Evolutionary conservation across 2,888 invertebrate genomes (phyloP).

Genomic region (Ephialtes manifestator): DNA sequence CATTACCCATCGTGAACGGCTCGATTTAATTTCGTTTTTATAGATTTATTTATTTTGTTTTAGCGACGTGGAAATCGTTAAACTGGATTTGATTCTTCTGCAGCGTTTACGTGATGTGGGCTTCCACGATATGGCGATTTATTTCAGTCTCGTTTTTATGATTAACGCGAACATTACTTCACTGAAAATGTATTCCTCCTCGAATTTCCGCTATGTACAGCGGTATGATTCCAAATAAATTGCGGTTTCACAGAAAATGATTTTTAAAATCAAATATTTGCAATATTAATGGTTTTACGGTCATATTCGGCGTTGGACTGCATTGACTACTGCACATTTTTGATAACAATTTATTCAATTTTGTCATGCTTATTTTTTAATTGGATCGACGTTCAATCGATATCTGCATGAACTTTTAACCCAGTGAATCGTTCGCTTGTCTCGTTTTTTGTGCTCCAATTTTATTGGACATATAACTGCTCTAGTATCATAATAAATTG

Average conservation of each 20-base stretch:
- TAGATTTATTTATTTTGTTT: slow-evolving; percentile 1
- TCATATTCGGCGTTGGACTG: neutral
- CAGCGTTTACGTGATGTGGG: neutral
- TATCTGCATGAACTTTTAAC: neutral
- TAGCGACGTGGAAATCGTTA: neutral
- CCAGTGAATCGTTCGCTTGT: neutral
- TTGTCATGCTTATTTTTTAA: neutral
- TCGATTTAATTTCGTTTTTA: neutral
- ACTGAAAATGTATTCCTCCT: neutral
- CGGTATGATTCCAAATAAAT: neutral
- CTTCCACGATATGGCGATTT: neutral
- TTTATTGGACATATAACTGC: neutral
- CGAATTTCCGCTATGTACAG: neutral
- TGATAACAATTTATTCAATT: neutral
- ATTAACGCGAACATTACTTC: neutral
- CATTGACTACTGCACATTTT: neutral
- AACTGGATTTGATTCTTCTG: neutral
- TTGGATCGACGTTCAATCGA: neutral
- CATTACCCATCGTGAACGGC: neutral
- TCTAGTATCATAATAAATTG: neutral
- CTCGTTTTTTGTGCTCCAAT: neutral
- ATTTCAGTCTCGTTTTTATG: neutral
- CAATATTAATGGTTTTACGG: neutral
- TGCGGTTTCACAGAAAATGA: neutral
- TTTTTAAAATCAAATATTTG: neutral